Conservation (phyloP, 2,888 invertebrate species). For the Phasia obesa region DNA sequence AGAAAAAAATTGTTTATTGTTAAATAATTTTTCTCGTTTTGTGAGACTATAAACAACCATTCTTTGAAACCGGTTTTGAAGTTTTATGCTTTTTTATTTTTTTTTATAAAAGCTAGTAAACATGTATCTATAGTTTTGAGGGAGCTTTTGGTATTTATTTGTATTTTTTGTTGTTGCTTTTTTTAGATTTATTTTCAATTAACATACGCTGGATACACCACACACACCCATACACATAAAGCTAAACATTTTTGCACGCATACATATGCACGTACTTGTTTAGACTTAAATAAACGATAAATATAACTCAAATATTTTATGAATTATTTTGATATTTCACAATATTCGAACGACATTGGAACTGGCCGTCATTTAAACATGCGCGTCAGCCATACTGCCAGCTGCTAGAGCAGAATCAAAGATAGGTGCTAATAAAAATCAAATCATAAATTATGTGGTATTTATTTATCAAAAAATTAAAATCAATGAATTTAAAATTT, state of each 20-base stretch:
- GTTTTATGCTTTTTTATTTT: slow-evolving; percentile 17
- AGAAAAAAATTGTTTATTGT: slow-evolving; percentile 11
- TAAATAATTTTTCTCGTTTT: slow-evolving; percentile 7
- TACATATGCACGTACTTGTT: slow-evolving; percentile 15
- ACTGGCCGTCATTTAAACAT: slow-evolving; percentile 3
- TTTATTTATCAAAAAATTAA: slow-evolving; percentile 36
- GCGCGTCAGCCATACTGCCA: background rate
- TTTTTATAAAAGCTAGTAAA: background rate
- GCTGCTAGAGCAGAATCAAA: slow-evolving; percentile 4
- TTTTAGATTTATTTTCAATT: slow-evolving; percentile 4
- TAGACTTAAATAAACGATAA: slow-evolving; percentile 26
- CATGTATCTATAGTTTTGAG: background rate
- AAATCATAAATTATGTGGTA: slow-evolving; percentile 24
- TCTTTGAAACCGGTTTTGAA: slow-evolving; percentile 48
- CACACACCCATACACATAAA: background rate
- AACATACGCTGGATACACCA: background rate
- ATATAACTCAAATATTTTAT: slow-evolving; percentile 36
- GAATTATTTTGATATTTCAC: slow-evolving; percentile 56
- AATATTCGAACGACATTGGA: slow-evolving; percentile 31
- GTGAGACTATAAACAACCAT: slow-evolving; percentile 20
- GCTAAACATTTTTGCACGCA: background rate
- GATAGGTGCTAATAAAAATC: slow-evolving; percentile 3
- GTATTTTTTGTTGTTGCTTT: background rate
- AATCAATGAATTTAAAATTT: slow-evolving; percentile 8
- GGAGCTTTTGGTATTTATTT: background rate